These are phyloP conservation scores for Cairina moschata DNA, from an alignment of 2,113 vertebrate species.

Conservation along the genomic window DNA sequence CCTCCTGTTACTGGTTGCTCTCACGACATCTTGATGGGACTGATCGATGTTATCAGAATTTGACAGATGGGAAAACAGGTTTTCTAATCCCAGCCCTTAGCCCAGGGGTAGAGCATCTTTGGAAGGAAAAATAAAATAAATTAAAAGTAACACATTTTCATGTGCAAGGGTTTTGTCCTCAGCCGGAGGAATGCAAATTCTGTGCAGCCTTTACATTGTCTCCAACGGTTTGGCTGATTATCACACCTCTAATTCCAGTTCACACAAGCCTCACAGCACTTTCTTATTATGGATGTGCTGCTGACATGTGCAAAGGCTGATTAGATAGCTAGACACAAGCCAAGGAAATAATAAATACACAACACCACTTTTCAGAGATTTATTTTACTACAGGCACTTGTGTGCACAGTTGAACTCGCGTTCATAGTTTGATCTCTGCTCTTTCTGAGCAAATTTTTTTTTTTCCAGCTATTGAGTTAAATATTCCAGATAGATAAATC, in stretches of 20 bases:
- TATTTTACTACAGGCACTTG: neutral
- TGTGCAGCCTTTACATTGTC: conserved; percentile 28
- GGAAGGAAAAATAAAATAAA: neutral
- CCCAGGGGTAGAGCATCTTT: neutral
- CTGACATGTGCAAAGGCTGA: conserved; percentile 62
- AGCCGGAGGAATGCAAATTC: neutral
- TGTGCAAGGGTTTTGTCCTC: neutral
- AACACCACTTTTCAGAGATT: neutral
- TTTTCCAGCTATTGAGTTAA: neutral
- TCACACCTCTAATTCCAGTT: conserved; percentile 66
- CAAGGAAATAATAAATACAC: conserved; percentile 30
- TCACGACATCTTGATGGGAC: neutral
- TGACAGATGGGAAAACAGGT: neutral
- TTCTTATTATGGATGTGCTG: conserved; percentile 74
- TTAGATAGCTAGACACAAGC: conserved; percentile 65
- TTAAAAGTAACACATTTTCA: neutral
- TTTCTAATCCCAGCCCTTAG: neutral
- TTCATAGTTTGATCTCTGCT: neutral
- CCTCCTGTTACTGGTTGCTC: neutral
- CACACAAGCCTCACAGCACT: conserved; percentile 39
- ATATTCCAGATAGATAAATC: conserved; percentile 1
- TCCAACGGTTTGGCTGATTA: conserved; percentile 58
- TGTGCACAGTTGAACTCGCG: neutral
- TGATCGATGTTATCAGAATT: neutral
- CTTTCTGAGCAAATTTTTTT: neutral